These are phyloP conservation scores for Aegypius monachus DNA, from an alignment of 2,113 vertebrate genomes.

Conservation along the genomic window DNA sequence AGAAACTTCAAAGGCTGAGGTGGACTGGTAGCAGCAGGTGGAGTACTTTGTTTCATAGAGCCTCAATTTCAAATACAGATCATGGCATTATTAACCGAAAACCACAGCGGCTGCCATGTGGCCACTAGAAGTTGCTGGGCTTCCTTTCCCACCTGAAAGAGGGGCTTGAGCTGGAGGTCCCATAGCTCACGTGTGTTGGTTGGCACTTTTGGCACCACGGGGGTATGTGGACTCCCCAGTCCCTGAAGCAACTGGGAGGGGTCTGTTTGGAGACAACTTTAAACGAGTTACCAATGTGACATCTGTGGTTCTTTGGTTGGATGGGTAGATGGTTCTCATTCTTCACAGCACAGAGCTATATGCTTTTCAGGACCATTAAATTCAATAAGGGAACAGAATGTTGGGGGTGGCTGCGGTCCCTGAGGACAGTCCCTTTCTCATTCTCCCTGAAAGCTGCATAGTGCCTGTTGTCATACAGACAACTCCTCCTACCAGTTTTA, in stretches of 20 bases:
- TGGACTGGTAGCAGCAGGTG: background rate
- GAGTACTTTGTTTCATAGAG: background rate
- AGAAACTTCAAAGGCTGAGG: background rate
- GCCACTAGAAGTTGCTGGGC: background rate
- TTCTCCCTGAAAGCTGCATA: background rate
- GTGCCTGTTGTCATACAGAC: background rate
- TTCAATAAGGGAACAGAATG: background rate
- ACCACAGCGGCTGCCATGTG: rapidly evolving
- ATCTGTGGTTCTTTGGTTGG: rapidly evolving
- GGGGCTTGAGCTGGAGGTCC: background rate
- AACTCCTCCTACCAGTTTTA: background rate
- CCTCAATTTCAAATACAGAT: background rate
- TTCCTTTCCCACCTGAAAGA: background rate
- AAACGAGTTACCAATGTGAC: background rate
- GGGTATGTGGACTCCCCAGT: background rate
- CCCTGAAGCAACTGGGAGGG: background rate
- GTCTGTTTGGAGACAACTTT: background rate
- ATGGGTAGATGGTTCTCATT: background rate
- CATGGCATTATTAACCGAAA: background rate
- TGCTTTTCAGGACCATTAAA: background rate
- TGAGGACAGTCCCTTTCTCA: background rate
- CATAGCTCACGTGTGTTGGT: background rate
- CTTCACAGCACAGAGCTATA: background rate
- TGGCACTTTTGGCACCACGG: background rate
- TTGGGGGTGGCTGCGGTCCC: background rate